These are phyloP conservation scores for Trissolcus japonicus DNA, from an alignment of 2,888 invertebrate genomes.

Conservation along the genomic window DNA sequence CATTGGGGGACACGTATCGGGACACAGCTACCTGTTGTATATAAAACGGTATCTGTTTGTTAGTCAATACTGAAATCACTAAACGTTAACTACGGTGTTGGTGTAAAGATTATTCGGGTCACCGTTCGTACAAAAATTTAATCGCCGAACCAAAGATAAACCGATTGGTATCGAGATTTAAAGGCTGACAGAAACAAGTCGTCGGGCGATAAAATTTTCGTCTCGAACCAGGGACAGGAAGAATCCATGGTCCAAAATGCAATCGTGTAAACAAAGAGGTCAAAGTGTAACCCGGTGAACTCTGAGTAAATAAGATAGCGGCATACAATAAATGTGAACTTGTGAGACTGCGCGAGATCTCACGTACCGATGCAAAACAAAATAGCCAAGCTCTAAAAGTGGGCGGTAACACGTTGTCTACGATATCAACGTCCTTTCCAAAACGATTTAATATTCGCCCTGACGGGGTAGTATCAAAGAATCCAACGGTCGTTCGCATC, in stretches of 20 bases:
- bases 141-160: neutral
- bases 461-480: constrained; percentile 88
- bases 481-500: constrained; percentile 83
- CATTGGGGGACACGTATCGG: constrained; percentile 16
- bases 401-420: constrained; percentile 85
- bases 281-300: constrained; percentile 21
- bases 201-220: no score
- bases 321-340: constrained; percentile 20
- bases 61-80: neutral
- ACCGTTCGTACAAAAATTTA: neutral
- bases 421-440: constrained; percentile 85
- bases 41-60: neutral
- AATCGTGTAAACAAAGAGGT: neutral
- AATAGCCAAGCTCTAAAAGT: constrained; percentile 83
- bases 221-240: no score
- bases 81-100: neutral
- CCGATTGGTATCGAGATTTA: neutral
- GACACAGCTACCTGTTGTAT: constrained; percentile 41
- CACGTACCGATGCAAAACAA: constrained; percentile 73
- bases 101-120: neutral
- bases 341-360: constrained; percentile 60
- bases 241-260: no score
- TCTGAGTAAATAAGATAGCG: constrained; percentile 25
- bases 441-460: constrained; percentile 88
- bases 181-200: neutral